Conservation (phyloP, 2,888 invertebrate genomes). For the Pimpla rufipes region DNA sequence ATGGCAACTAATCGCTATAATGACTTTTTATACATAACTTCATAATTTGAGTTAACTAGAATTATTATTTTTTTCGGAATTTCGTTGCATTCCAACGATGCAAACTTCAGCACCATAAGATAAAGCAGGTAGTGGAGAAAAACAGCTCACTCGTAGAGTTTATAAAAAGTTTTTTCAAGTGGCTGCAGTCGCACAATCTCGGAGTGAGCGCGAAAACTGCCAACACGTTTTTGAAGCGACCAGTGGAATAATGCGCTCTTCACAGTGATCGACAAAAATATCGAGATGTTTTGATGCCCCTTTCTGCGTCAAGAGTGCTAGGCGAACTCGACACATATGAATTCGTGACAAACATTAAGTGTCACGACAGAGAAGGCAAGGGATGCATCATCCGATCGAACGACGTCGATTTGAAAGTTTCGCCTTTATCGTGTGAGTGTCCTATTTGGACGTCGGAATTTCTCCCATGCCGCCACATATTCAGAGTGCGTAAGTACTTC, state of each 20-base stretch:
- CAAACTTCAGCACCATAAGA: too few relatives aligned
- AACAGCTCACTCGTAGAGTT: slow-evolving; percentile 57
- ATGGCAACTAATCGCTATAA: too few relatives aligned
- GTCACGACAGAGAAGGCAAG: not conserved
- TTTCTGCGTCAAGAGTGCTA: not conserved
- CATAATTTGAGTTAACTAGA: too few relatives aligned
- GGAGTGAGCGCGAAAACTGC: slow-evolving; percentile 38
- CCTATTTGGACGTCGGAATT: slow-evolving; percentile 9
- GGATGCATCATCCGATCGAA: slow-evolving; percentile 1
- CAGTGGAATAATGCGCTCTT: not conserved
- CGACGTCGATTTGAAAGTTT: not conserved
- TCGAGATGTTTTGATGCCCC: slow-evolving; percentile 9
- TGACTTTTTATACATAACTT: too few relatives aligned
- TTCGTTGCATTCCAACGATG: too few relatives aligned
- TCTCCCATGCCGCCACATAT: slow-evolving; percentile 41
- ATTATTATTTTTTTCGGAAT: too few relatives aligned
- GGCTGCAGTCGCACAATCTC: slow-evolving; percentile 30
- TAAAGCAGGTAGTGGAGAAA: slow-evolving; percentile 60
- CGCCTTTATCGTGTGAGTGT: slow-evolving; percentile 27
- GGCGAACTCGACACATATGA: not conserved
- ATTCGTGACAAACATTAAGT: not conserved
- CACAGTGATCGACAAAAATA: slow-evolving; percentile 23
- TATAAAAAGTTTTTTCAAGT: slow-evolving; percentile 63
- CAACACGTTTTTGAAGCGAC: slow-evolving; percentile 42
- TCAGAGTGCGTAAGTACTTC: slow-evolving; percentile 25